Base-by-base conservation (phyloP, 2,113 vertebrate species). In the Desmodus rotundus region DNA sequence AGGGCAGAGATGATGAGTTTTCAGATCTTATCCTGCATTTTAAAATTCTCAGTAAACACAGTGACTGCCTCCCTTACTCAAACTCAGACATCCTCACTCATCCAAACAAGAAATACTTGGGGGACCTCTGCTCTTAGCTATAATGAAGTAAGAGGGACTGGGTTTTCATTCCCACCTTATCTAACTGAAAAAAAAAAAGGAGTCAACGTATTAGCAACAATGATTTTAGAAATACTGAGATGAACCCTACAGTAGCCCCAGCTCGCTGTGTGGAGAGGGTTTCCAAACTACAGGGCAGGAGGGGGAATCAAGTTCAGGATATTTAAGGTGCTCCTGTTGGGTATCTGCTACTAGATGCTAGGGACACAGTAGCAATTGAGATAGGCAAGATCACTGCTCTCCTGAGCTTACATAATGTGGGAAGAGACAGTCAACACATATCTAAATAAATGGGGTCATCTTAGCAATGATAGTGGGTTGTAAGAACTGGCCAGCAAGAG, bases 21-120 rank as follows among this genome's bases (percentile, higher is more conserved):
- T 84, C 7, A 68, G 84, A 47, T 38, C 54, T 47, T 28, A 22
- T 54, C 31, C 87, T 84, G 85, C 26, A 43, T 94, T 87, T 82
- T n/a, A 22, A 52, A 54, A 10, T 54, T 54, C 24, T 86, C 5
- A 1, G 16, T 54, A 36, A 84, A 13, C 36, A n/a, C 38, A 33
- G 9, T 5, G 33, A 88, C 41, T 58, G 14, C 17, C 52, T 4
- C 11, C 52, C 52, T 78, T 80, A 56, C 50, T 67, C 54, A 17
- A 54, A 90, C 41, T 24, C 50, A n/a, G 52, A 74, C n/a, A 77
- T 58, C 38, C n/a, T 65, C 13, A 1, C 17, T 63, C 41, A 28
- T 85, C 81, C 33, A 22, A 31, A 63, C 22, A n/a, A 47, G 6
- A 24, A 82, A 10, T 24, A 9, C 38, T 22, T 10, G 10, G 0